These are phyloP conservation scores for Mellivora capensis DNA, from an alignment of 2,113 vertebrate genomes.

Conservation along the genomic window DNA sequence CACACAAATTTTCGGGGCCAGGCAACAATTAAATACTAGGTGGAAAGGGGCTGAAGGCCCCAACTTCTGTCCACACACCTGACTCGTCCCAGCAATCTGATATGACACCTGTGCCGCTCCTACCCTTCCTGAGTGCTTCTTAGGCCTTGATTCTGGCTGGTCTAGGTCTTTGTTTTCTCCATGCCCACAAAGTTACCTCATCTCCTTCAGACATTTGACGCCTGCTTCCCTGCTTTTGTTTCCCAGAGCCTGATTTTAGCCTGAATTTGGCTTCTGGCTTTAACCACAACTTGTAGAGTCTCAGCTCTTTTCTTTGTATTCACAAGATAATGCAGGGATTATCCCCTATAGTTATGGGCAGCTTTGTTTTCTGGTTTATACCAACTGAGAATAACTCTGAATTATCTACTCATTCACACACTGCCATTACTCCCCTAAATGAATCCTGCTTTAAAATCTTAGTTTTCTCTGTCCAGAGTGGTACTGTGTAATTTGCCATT, in stretches of 20 bases:
- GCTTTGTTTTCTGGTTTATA: conserved; percentile 20
- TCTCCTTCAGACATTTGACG: neutral
- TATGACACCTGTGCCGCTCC: neutral
- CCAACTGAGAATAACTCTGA: neutral
- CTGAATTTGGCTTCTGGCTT: neutral
- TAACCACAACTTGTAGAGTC: neutral
- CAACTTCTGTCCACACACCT: neutral
- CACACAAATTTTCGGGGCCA: neutral
- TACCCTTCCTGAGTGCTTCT: neutral
- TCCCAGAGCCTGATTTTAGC: neutral
- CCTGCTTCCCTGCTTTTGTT: neutral
- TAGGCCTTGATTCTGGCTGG: neutral
- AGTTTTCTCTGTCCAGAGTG: neutral
- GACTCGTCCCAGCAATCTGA: neutral
- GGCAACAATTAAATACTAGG: neutral
- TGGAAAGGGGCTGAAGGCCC: neutral
- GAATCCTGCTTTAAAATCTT: neutral
- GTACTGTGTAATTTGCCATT: neutral
- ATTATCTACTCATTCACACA: neutral
- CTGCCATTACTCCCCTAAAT: neutral
- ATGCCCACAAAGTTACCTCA: neutral
- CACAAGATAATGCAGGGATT: neutral
- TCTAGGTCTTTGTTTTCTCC: neutral
- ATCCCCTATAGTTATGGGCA: neutral
- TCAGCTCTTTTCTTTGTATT: neutral